Conservation (phyloP, 2,888 invertebrate species). For the Agapostemon virescens region DNA sequence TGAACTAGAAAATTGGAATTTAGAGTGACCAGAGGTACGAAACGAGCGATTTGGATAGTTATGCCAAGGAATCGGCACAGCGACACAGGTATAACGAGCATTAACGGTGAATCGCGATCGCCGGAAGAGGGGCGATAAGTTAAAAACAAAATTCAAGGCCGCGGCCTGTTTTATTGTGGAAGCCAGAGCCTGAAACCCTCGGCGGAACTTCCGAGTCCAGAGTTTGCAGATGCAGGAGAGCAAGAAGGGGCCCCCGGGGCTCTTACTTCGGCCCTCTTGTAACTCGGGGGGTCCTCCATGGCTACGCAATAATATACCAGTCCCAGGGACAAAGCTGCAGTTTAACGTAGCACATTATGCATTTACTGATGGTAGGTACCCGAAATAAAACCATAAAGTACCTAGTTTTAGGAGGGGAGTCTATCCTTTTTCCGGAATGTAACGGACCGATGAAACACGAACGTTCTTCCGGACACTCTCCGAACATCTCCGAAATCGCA, state of each 20-base stretch:
- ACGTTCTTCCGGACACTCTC: neutral
- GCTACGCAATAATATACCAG: constrained; percentile 75
- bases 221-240: constrained; percentile 65
- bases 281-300: constrained; percentile 59
- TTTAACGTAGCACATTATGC: constrained; percentile 73
- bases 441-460: constrained; percentile 55
- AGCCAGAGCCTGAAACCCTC: constrained; percentile 58
- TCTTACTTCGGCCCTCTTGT: constrained; percentile 50
- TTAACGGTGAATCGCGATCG: constrained; percentile 39
- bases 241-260: constrained; percentile 40
- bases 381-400: constrained; percentile 78
- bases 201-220: constrained; percentile 56
- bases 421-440: constrained; percentile 64
- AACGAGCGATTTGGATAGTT: neutral
- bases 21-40: no score
- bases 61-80: neutral
- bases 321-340: constrained; percentile 76
- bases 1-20: no score
- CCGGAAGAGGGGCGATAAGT: constrained; percentile 39
- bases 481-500: neutral
- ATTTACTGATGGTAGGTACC: constrained; percentile 70
- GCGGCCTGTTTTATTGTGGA: constrained; percentile 57
- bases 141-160: constrained; percentile 58
- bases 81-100: constrained; percentile 19
- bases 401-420: constrained; percentile 59